These are phyloP conservation scores for Trachelipus rathkii DNA, from an alignment of 1,140 invertebrate species.

Conservation along the genomic window DNA sequence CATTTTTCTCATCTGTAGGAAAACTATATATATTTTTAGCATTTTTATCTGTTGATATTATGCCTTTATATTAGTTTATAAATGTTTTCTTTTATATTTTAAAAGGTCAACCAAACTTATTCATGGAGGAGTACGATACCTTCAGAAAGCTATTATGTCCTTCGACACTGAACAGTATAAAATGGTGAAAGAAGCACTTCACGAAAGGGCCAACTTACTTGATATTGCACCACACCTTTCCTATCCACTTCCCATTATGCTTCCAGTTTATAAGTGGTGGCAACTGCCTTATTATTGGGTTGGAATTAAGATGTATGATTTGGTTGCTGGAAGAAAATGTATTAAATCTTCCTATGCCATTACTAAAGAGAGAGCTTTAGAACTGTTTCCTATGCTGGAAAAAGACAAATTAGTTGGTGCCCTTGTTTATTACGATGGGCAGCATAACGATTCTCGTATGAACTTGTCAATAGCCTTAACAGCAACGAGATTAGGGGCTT, in stretches of 20 bases:
- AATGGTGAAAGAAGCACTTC: constrained; percentile 97
- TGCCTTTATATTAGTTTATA: neutral
- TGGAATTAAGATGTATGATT: constrained; percentile 97
- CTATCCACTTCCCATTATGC: constrained; percentile 94
- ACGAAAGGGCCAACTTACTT: constrained; percentile 90
- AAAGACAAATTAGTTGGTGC: constrained; percentile 91
- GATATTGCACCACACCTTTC: constrained; percentile 94
- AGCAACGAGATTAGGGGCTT: constrained; percentile 90
- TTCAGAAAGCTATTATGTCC: constrained; percentile 95
- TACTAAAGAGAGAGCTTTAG: constrained; percentile 86
- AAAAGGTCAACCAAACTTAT: constrained; percentile 90
- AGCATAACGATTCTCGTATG: constrained; percentile 97
- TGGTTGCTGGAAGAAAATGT: constrained; percentile 91
- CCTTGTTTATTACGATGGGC: constrained; percentile 98
- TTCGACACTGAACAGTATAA: constrained; percentile 89
- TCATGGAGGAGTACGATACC: constrained; percentile 96
- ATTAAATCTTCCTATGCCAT: constrained; percentile 94
- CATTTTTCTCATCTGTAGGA: neutral
- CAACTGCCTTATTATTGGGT: constrained; percentile 92
- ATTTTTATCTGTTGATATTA: neutral
- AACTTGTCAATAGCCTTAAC: constrained; percentile 91
- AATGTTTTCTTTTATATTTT: neutral
- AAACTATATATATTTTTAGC: neutral
- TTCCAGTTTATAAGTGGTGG: constrained; percentile 88
- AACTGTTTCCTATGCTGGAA: constrained; percentile 92